Evolutionary conservation across 1,140 invertebrate genomes (phyloP).

Genomic region (Scylla paramamosain): DNA sequence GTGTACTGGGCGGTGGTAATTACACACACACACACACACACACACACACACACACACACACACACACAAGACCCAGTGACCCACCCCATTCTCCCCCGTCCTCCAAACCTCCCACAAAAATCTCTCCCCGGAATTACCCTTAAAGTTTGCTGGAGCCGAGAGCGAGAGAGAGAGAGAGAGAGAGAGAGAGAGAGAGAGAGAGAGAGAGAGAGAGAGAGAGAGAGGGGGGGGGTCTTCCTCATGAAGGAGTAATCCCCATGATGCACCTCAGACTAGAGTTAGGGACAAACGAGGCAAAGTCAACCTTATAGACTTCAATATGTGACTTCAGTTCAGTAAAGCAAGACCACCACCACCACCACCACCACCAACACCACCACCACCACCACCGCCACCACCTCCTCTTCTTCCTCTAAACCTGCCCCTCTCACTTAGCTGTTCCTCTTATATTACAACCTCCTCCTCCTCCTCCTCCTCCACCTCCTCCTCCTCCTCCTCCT

Average conservation of each 20-base stretch:
- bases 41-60: neutral
- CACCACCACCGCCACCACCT: neutral
- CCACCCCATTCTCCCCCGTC: neutral
- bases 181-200: neutral
- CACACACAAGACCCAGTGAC: neutral
- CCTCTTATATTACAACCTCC: neutral
- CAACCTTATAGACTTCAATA: too few species aligned
- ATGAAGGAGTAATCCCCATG: neutral
- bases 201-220: conserved; percentile 15
- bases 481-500: neutral
- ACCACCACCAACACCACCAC: neutral
- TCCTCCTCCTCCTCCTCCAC: neutral
- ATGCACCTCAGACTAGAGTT: neutral
- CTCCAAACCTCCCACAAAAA: neutral
- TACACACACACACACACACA: neutral
- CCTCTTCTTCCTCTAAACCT: neutral
- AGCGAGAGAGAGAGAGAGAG: too few species aligned
- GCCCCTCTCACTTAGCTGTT: too few species aligned
- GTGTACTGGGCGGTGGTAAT: too few species aligned
- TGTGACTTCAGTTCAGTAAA: too few species aligned
- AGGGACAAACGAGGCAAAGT: neutral
- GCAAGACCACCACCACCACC: too few species aligned
- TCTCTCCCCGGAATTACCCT: neutral
- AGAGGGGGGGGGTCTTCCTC: neutral
- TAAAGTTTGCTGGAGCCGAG: neutral